Base-by-base conservation (phyloP, 2,888 invertebrate genomes). In the Phorcus lineatus region DNA sequence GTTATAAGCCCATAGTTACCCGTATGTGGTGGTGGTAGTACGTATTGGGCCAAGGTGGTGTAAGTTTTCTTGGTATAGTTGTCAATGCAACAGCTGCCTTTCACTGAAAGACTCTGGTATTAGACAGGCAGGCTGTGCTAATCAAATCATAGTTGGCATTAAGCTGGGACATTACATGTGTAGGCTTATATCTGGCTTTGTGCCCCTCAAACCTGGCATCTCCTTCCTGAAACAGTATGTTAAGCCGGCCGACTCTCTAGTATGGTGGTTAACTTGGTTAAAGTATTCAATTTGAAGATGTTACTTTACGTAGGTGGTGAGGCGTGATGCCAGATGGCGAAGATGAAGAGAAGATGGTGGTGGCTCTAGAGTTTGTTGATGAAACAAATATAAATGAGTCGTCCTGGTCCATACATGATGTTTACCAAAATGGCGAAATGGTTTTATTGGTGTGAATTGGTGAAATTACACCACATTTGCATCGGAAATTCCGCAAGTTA, bases 371-470 rank as follows among this genome's bases (percentile, higher is more conserved):
- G 62, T 62, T 62, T 62, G 62, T 62, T 24, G 28, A 24, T 62
- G 28, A 62, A 62, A 28, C 62, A 28, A 62, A 62, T 62, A 62
- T 57, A n/a, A n/a, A 19, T 28, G 62, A 62, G 62, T 62, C 24
- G 28, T 19, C 62, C 62, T 62, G 62, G 62, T 62, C 62, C 28
- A 28, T 28, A 47, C 13, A 62, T 28, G 62, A 62, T 62, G 62
- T 62, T 62, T 62, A 62, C 62, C 62, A 62, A 62, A 62, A 62
- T 62, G 62, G 62, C 62, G 62, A 62, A 47, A 47, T 47, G 47
- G 47, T 47, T 62, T 62, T 24, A 62, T 28, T 28, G 28, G 24
- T 62, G 62, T 62, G 62, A n/a, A 28, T 62, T 28, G 62, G 28
- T 62, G 28, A 62, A 62, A 28, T 62, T 24, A 57, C 57, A 57